These are phyloP conservation scores for Globodera ellingtonae DNA, from an alignment of 1,140 invertebrate species.

Conservation along the genomic window DNA sequence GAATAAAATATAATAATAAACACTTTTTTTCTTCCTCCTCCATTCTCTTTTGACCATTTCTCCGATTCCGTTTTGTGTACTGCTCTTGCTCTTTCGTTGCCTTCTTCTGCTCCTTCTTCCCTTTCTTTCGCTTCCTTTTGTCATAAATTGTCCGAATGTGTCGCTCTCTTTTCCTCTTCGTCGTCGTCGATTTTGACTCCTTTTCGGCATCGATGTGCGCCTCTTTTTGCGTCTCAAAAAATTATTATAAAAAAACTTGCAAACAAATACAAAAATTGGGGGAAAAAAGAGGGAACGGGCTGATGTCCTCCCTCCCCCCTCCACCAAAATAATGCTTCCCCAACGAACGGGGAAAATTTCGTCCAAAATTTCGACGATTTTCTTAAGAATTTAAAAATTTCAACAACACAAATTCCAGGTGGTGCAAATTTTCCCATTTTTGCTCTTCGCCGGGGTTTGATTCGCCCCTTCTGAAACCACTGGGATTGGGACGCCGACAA, in stretches of 20 bases:
- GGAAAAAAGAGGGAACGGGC: no score
- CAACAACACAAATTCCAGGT: no score
- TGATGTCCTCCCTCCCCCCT: no score
- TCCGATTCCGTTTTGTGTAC: not conserved
- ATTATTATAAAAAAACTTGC: no score
- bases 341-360: slow-evolving; percentile 12
- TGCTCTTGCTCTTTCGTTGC: not conserved
- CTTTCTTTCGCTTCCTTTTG: not conserved
- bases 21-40: no score
- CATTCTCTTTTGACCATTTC: not conserved
- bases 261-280: no score
- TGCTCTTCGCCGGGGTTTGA: no score
- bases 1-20: no score
- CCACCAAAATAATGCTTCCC: no score
- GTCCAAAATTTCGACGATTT: not conserved
- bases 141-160: not conserved
- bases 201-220: not conserved
- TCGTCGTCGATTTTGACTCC: not conserved
- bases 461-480: no score
- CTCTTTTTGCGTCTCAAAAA: no score
- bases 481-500: not conserved
- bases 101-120: slow-evolving; percentile 7
- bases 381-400: not conserved
- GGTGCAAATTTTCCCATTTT: no score
- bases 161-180: slow-evolving; percentile 8